phyloP scores from a whole-genome alignment of 2,113 vertebrate genomes.

The Ophthalmolycus amberensis region DNA sequence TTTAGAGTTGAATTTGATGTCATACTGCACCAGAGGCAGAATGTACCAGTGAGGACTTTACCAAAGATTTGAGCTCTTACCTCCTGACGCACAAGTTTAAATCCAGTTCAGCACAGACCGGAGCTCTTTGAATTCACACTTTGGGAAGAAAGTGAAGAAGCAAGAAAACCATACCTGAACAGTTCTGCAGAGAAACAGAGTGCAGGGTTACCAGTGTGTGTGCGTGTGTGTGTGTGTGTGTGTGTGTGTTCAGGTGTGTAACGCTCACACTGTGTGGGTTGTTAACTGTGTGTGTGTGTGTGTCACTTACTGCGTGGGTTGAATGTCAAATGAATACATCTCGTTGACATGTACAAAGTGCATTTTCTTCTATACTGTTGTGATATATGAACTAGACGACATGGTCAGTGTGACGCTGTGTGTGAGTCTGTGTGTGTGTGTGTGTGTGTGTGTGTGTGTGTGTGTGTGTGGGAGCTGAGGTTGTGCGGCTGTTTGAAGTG shows the following conservation, averaged over 20 bases:
- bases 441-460: constrained; percentile 41
- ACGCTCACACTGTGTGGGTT: constrained; percentile 40
- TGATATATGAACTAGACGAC: constrained; percentile 62
- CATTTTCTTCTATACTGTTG: constrained; percentile 60
- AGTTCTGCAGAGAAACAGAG: constrained; percentile 28
- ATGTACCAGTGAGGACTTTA: background rate
- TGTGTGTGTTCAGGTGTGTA: constrained; percentile 22
- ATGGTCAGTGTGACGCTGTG: constrained; percentile 40
- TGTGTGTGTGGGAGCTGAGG: constrained; percentile 59
- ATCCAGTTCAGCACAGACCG: constrained; percentile 17
- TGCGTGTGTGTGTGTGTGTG: constrained; percentile 33
- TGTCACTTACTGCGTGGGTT: constrained; percentile 64
- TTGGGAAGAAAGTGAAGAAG: constrained; percentile 46
- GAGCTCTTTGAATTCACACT: constrained; percentile 20
- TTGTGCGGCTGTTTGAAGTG: constrained; percentile 79
- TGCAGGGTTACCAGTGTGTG: constrained; percentile 19
- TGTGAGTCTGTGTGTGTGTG: constrained; percentile 34
- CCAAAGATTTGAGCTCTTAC: background rate
- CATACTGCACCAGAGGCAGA: background rate
- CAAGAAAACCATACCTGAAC: constrained; percentile 30
- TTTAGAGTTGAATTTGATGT: too few species aligned
- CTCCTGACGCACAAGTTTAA: constrained; percentile 13
- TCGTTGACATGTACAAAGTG: constrained; percentile 70
- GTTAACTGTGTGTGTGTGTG: constrained; percentile 42
- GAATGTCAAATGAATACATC: constrained; percentile 70